Percentiles rank a stretch among this genome's conserved stretches.
phyloP scores from a whole-genome alignment of 1,140 invertebrate genomes.

The Tetranychus cinnabarinus region DNA sequence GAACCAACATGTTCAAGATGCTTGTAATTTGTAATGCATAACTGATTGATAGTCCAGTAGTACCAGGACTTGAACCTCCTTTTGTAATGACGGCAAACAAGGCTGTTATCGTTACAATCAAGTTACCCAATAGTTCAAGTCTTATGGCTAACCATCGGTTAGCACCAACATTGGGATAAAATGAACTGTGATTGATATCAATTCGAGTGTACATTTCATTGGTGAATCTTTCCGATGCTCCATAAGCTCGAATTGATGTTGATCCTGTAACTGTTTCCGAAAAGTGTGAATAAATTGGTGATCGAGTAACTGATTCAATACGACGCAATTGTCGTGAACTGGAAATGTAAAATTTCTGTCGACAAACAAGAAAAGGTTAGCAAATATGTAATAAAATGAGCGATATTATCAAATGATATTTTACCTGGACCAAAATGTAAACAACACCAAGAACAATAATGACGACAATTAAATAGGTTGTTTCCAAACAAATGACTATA shows the following conservation, averaged over 20 bases:
- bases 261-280: constrained; percentile 21
- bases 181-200: constrained; percentile 59
- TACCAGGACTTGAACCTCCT: constrained; percentile 21
- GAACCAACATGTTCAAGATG: constrained; percentile 37
- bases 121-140: constrained; percentile 28
- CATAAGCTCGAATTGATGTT: constrained; percentile 21
- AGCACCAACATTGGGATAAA: constrained; percentile 34
- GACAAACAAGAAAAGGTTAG: constrained; percentile 43
- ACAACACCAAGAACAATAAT: constrained; percentile 58
- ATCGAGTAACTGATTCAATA: constrained; percentile 27
- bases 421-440: constrained; percentile 37
- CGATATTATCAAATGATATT: constrained; percentile 1
- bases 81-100: constrained; percentile 25
- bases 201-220: constrained; percentile 20
- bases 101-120: constrained; percentile 25
- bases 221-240: constrained; percentile 17
- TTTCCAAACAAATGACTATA: constrained; percentile 33
- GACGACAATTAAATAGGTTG: constrained; percentile 56
- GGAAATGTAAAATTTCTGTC: constrained; percentile 25
- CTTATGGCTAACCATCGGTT: constrained; percentile 26
- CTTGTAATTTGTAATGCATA: constrained; percentile 39
- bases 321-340: constrained; percentile 28
- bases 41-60: constrained; percentile 29
- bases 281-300: constrained; percentile 29
- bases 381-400: too few relatives aligned